Evolutionary conservation across 2,888 invertebrate species (phyloP), one percentile per base, ranked within the genome.

Genomic region (Cheilosia pagana): DNA sequence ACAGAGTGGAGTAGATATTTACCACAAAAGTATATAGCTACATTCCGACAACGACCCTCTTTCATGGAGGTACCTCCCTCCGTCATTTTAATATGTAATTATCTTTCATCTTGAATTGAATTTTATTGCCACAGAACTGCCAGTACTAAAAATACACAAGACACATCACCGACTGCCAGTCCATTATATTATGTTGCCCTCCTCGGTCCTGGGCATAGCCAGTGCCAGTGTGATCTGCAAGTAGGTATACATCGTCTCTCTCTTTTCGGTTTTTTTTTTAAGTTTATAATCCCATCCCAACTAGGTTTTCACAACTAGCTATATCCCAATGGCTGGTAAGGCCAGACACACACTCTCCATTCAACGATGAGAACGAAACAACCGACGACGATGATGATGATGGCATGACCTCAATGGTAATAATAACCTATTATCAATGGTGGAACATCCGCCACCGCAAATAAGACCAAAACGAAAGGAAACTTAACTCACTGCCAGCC

Each of bases 371-470:
- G 25, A 28, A 41, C 39, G 48, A 35, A 65, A 70, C 45, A 23
- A 74, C 23, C 67, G 60, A 72, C 45, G 48, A 70, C 28, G 19
- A 48, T 12, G 48, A 48, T 72, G 83, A 85, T 85, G 76, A 85
- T 81, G 67, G 71, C 85, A 85, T 85, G 85, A 85, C 85, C 85
- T 60, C 85, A 76, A 85, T 85, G 85, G 65, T 85, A 81, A 76
- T 85, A 81, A 85, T 85, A 85, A 85, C 81, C 85, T 67, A 76
- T 85, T 76, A 85, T 85, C 85, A 85, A 76, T 85, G 85, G 85
- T 72, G 85, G 85, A 85, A 85, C 85, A 85, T 85, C 85, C 85
- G 81, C 85, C 85, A 85, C 85, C 85, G 85, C 85, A 85, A 81
- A 65, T 41, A 55, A 68, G 75, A 75, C 55, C 59, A 76, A 60